Evolutionary conservation across 2,113 vertebrate genomes (phyloP).

Genomic region (Neotoma lepida): DNA sequence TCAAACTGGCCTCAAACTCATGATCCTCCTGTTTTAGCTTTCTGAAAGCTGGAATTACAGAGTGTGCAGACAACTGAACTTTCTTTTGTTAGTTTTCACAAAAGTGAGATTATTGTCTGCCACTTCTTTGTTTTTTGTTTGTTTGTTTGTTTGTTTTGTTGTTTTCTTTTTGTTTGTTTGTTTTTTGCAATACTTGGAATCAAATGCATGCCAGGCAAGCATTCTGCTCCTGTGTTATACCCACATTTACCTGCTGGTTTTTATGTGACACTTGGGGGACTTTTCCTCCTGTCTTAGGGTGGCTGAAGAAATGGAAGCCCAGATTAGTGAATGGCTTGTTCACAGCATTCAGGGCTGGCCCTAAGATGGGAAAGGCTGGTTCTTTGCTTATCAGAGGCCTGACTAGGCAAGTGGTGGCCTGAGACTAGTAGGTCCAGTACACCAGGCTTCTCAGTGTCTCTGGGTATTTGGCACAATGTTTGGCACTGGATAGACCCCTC

Average conservation of each 20-base stretch:
- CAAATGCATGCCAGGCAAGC: not conserved
- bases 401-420: not conserved
- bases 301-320: not conserved
- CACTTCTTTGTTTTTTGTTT: not conserved
- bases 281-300: not conserved
- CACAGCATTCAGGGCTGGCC: not conserved
- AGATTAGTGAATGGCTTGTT: not conserved
- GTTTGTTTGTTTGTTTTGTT: too few relatives aligned
- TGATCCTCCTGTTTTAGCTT: not conserved
- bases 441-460: too few relatives aligned
- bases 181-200: not conserved
- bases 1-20: not conserved
- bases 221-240: not conserved
- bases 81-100: constrained; percentile 1
- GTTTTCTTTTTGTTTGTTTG: too few relatives aligned
- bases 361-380: not conserved
- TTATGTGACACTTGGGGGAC: not conserved
- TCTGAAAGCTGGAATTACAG: not conserved
- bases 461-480: not conserved
- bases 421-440: not conserved
- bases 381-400: not conserved
- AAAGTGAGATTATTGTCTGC: not conserved
- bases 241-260: not conserved
- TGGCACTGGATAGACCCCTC: not conserved
- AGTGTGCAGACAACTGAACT: not conserved